A percentile compares a stretch with the other conserved stretches of the same genome.
Evolutionary conservation across 1,140 invertebrate species (phyloP).

Genomic region (Drosophila kepulauana): DNA sequence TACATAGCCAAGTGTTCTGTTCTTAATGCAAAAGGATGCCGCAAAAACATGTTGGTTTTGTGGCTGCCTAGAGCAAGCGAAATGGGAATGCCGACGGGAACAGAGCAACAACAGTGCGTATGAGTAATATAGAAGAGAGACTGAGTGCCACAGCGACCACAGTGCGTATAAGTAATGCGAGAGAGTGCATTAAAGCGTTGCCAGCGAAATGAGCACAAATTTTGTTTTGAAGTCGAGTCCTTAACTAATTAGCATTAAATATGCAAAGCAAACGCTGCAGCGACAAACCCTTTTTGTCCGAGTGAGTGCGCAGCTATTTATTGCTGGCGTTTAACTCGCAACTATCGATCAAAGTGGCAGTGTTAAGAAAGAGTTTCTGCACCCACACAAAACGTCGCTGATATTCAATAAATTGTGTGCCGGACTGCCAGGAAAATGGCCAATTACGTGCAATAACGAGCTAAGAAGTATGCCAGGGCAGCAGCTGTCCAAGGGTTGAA

Average conservation of each 20-base stretch:
- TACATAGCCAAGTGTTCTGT: background rate
- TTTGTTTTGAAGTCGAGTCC: background rate
- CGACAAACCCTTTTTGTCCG: background rate
- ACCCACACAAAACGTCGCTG: slow-evolving; percentile 42
- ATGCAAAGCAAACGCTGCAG: background rate
- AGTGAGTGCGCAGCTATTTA: background rate
- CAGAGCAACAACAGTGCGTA: slow-evolving; percentile 41
- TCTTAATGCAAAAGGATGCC: slow-evolving; percentile 45
- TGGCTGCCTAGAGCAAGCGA: slow-evolving; percentile 32
- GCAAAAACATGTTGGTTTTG: slow-evolving; percentile 40
- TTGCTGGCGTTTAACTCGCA: slow-evolving; percentile 15
- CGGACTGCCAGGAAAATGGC: slow-evolving; percentile 68
- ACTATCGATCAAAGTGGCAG: slow-evolving; percentile 62
- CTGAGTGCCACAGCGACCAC: slow-evolving; percentile 26
- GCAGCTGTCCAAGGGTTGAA: slow-evolving; percentile 10
- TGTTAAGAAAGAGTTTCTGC: background rate
- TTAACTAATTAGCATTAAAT: slow-evolving; percentile 9
- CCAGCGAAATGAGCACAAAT: background rate
- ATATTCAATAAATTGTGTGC: slow-evolving; percentile 75
- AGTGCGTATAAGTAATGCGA: slow-evolving; percentile 67
- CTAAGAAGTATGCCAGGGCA: slow-evolving; percentile 65
- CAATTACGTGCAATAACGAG: slow-evolving; percentile 80
- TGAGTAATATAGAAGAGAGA: slow-evolving; percentile 23
- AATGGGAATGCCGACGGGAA: background rate
- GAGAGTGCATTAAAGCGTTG: slow-evolving; percentile 9